These are phyloP conservation scores for Suncus etruscus DNA, from an alignment of 2,113 vertebrate genomes.

Conservation along the genomic window DNA sequence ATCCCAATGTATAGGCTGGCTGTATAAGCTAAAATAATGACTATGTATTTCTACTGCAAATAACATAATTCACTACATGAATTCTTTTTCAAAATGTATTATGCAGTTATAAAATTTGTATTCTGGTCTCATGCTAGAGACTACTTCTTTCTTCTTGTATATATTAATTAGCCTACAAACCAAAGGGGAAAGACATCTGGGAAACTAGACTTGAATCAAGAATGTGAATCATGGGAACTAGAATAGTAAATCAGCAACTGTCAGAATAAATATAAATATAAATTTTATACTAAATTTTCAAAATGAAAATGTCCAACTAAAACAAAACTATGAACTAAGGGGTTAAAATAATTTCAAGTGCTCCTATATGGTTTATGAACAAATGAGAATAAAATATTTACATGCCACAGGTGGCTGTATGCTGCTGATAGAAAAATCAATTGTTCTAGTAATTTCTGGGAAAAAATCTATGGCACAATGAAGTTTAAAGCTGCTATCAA, in stretches of 20 bases:
- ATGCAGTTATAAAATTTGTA: background rate
- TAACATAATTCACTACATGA: background rate
- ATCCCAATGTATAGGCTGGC: background rate
- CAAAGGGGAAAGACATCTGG: background rate
- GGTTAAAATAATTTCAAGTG: background rate
- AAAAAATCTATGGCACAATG: conserved; percentile 19
- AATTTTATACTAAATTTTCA: background rate
- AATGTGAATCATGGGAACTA: background rate
- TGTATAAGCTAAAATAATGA: background rate
- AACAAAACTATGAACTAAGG: conserved; percentile 25
- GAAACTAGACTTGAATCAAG: conserved; percentile 24
- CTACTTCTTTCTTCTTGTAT: background rate
- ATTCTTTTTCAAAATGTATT: background rate
- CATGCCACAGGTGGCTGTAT: background rate
- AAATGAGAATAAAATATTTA: conserved; percentile 53
- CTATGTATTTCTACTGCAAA: background rate
- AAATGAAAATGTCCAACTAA: background rate
- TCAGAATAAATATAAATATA: conserved; percentile 16
- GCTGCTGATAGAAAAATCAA: conserved; percentile 31
- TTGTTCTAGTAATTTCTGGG: conserved; percentile 25
- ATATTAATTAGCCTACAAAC: conserved; percentile 3
- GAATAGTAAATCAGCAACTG: conserved; percentile 33
- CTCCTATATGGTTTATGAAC: conserved; percentile 1
- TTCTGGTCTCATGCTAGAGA: background rate
- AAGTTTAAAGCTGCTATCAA: background rate